phyloP scores from a whole-genome alignment of 2,797 vertebrate species.

The Periophthalmus magnuspinnatus region DNA sequence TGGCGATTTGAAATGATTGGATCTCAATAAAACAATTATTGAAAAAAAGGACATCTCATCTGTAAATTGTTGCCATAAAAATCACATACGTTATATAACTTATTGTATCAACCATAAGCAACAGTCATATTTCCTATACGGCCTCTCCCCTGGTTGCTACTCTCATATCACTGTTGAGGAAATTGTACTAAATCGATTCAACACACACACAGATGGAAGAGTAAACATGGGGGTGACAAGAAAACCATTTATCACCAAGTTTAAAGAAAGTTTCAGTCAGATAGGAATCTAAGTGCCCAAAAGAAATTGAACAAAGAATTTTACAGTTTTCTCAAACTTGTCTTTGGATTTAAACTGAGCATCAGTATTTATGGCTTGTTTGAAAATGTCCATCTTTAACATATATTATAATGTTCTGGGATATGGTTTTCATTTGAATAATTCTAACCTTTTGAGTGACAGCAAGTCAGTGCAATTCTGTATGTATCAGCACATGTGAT shows the following conservation, averaged over 20 bases:
- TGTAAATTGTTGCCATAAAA: no score
- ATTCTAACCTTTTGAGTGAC: slow-evolving; percentile 4
- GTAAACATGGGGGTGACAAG: no score
- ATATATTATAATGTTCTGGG: not conserved
- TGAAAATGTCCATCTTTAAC: not conserved
- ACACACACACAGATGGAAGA: not conserved
- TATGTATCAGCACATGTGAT: slow-evolving; percentile 9
- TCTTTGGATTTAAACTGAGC: not conserved
- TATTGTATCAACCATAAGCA: no score
- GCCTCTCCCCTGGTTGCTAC: no score
- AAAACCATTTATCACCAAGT: no score
- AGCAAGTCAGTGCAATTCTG: not conserved
- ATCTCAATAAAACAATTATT: not conserved
- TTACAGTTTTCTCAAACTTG: not conserved
- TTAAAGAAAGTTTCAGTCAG: no score
- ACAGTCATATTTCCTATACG: no score
- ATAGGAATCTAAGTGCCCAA: not conserved
- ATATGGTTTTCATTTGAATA: slow-evolving; percentile 5
- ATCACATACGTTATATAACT: no score
- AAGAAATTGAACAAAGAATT: not conserved
- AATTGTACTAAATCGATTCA: not conserved
- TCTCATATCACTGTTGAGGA: not conserved
- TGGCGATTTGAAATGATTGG: not conserved
- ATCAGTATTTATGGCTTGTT: not conserved
- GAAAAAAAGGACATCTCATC: no score